Evolutionary conservation across 2,797 vertebrate genomes (phyloP).

Genomic region (Darevskia mixta): DNA sequence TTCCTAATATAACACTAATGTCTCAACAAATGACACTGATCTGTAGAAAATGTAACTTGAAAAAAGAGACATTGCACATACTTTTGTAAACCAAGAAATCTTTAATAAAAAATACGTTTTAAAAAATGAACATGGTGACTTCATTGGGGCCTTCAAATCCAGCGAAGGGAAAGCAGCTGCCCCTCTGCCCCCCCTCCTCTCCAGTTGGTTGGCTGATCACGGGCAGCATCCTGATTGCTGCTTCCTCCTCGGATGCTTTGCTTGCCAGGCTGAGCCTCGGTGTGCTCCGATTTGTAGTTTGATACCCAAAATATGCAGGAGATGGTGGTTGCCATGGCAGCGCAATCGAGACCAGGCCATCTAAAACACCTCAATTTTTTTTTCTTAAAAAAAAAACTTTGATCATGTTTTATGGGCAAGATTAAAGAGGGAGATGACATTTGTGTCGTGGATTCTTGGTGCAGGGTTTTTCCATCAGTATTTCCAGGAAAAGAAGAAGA

Average conservation of each 20-base stretch:
- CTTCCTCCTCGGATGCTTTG: neutral
- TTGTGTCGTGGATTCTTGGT: neutral
- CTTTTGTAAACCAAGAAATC: too few species aligned
- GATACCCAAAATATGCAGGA: neutral
- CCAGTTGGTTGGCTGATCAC: too few species aligned
- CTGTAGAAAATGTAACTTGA: too few species aligned
- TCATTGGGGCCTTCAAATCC: too few species aligned
- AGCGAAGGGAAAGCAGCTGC: too few species aligned
- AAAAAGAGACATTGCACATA: too few species aligned
- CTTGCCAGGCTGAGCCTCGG: neutral
- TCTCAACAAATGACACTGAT: too few species aligned
- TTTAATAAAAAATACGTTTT: too few species aligned
- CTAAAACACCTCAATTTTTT: slow-evolving; percentile 15
- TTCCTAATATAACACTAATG: too few species aligned
- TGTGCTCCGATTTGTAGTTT: neutral
- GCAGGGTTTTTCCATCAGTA: neutral
- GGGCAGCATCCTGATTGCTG: neutral
- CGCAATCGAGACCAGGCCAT: slow-evolving; percentile 1
- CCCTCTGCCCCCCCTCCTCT: too few species aligned
- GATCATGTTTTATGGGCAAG: slow-evolving; percentile 17
- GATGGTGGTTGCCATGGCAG: slow-evolving; percentile 19
- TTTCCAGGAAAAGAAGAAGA: neutral
- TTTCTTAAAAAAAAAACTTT: neutral
- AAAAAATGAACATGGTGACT: too few species aligned
- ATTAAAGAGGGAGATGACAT: slow-evolving; percentile 10